Evolutionary conservation across 2,797 vertebrate genomes (phyloP).

Genomic region (Neosilurus hyrtlii): DNA sequence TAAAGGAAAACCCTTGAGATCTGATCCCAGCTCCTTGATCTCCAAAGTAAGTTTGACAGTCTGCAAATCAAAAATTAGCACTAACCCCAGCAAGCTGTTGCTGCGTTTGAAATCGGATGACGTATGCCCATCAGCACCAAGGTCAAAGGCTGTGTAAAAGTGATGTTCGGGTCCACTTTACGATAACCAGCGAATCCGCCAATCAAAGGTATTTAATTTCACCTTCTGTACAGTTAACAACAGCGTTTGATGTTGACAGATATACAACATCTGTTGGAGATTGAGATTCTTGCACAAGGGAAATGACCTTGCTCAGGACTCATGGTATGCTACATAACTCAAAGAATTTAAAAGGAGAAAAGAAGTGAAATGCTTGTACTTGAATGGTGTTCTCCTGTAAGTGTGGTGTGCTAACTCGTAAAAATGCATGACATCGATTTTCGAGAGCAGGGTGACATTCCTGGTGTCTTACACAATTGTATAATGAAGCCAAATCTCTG

Average conservation of each 20-base stretch:
- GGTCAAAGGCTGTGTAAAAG: conserved; percentile 66
- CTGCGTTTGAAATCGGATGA: conserved; percentile 63
- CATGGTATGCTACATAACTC: conserved; percentile 41
- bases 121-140: conserved; percentile 58
- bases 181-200: conserved; percentile 66
- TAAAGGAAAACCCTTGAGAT: conserved; percentile 56
- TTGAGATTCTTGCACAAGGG: conserved; percentile 43
- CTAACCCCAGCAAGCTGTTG: conserved; percentile 67
- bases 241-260: conserved; percentile 71
- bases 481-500: conserved; percentile 47
- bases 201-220: conserved; percentile 76
- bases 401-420: conserved; percentile 46
- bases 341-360: conserved; percentile 48
- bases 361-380: conserved; percentile 57
- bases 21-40: conserved; percentile 57
- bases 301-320: conserved; percentile 43
- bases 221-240: conserved; percentile 68
- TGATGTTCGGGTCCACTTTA: conserved; percentile 65
- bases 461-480: conserved; percentile 54
- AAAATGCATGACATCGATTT: conserved; percentile 57
- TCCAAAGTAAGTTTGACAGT: conserved; percentile 73
- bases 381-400: conserved; percentile 57
- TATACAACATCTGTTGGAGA: conserved; percentile 45
- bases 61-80: conserved; percentile 76
- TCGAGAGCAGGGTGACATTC: conserved; percentile 52